Evolutionary conservation across 2,888 invertebrate species (phyloP).

Genomic region (Cryptosula pallasiana): DNA sequence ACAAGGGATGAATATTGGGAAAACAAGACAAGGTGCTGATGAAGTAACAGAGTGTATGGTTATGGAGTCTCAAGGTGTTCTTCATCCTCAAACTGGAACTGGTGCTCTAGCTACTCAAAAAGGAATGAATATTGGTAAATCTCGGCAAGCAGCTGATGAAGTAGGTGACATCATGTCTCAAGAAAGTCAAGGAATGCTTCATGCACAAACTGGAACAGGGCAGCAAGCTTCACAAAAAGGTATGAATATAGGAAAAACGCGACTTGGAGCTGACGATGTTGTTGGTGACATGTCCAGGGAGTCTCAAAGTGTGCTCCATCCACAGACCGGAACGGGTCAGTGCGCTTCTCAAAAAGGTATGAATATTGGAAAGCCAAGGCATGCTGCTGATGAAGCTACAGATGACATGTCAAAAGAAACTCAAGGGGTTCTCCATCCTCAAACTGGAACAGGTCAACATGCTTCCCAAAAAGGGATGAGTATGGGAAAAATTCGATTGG

Average conservation of each 20-base stretch:
- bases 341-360: slow-evolving; percentile 9
- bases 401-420: neutral
- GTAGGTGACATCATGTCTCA: slow-evolving; percentile 23
- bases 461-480: slow-evolving; percentile 21
- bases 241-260: slow-evolving; percentile 9
- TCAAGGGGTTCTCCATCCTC: slow-evolving; percentile 19
- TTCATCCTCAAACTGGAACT: slow-evolving; percentile 11
- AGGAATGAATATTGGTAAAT: slow-evolving; percentile 18
- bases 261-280: neutral
- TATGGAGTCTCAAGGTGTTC: slow-evolving; percentile 1
- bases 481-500: neutral
- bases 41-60: neutral
- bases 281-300: neutral
- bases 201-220: slow-evolving; percentile 14
- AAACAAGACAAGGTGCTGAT: slow-evolving; percentile 1
- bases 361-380: neutral
- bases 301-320: slow-evolving; percentile 5
- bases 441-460: slow-evolving; percentile 13
- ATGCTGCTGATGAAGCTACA: neutral
- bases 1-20: slow-evolving; percentile 10
- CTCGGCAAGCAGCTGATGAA: neutral
- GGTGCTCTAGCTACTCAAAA: neutral
- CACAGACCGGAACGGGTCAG: slow-evolving; percentile 8
- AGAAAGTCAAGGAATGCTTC: neutral
- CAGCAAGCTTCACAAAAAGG: slow-evolving; percentile 20